Evolutionary conservation across 92 coral and sea anemone species (phyloP), one percentile per base, ranked within the genome.

Genomic region (Zoanthus gigantus): DNA sequence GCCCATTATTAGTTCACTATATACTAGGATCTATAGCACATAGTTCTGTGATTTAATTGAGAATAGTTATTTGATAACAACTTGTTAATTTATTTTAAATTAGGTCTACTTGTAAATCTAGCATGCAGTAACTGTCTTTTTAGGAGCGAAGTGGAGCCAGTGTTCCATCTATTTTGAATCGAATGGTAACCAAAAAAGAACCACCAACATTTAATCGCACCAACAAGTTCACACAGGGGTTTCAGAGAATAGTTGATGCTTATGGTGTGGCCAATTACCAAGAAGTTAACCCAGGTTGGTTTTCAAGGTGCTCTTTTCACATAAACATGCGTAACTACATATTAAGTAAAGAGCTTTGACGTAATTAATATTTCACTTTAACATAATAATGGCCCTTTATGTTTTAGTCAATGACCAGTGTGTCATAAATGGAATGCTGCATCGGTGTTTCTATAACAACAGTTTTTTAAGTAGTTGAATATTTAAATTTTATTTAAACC

Each of bases 151-250:
- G 98, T 79, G 99, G 99, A 17, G 99, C 99, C 42, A 92, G 94
- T 57, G 96, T 97, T 47, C 99, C 99, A 60, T 97, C 99, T 1
- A 97, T 97, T 82, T 82, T 97, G 67, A 97, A 97, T 93, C 96
- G 99, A 52, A 97, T 97, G 99, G 92, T 80, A 14, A 95, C 97
- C 53, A 89, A 83, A n/a, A 93, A 93, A 77, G 98, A 92, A 46
- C 99, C 99, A n/a, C 99, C 99, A 68, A 96, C 98, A 37, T 97
- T 97, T 78, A 97, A 97, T 91, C 92, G 99, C 30, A 97, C 96
- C 78, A 92, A 97, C 87, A 97, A 97, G 94, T 93, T 97, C 71
- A 95, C 99, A 0, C 90, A 92, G 81, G 99, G 97, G 53, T 97
- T 95, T 97, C 99, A 97, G 84, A 94, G 90, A 54, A 93, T 97